These are phyloP conservation scores for Leptothorax acervorum DNA, from an alignment of 2,888 invertebrate species.

Conservation along the genomic window DNA sequence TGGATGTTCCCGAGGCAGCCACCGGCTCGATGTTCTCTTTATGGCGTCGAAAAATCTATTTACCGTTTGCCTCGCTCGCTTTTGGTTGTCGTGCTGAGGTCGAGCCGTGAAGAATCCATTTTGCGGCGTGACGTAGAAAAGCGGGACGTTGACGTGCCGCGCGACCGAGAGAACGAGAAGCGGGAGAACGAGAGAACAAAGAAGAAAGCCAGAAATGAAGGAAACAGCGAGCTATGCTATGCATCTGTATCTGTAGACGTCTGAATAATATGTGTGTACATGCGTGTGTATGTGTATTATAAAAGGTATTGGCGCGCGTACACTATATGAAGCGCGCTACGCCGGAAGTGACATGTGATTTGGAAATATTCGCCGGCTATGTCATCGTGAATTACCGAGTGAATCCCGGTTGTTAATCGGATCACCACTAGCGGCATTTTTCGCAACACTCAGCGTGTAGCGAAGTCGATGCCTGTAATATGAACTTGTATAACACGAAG, in stretches of 20 bases:
- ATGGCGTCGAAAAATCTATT: conserved; percentile 53
- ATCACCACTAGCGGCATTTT: conserved; percentile 35
- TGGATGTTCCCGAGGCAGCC: conserved; percentile 38
- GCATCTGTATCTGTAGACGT: background rate
- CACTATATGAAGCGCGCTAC: conserved; percentile 27
- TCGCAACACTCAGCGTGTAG: conserved; percentile 11
- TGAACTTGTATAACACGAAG: background rate
- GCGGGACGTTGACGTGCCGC: conserved; percentile 37
- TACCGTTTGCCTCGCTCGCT: conserved; percentile 48
- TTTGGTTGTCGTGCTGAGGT: conserved; percentile 36
- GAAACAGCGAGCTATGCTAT: conserved; percentile 1
- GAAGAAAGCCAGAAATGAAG: conserved; percentile 1
- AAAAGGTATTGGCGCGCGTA: conserved; percentile 36
- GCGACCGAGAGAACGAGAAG: conserved; percentile 34
- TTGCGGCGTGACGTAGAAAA: conserved; percentile 41
- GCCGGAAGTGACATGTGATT: conserved; percentile 58
- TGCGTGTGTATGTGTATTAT: conserved; percentile 33
- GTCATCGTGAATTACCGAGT: conserved; percentile 57
- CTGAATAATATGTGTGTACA: background rate
- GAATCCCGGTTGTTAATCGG: conserved; percentile 30
- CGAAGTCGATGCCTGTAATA: background rate
- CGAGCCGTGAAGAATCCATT: conserved; percentile 51
- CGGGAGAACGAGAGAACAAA: conserved; percentile 16
- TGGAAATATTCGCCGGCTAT: conserved; percentile 56
- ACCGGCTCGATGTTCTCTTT: conserved; percentile 38